Evolutionary conservation across 2,888 invertebrate species (phyloP).

Genomic region (Coleophora deauratella): DNA sequence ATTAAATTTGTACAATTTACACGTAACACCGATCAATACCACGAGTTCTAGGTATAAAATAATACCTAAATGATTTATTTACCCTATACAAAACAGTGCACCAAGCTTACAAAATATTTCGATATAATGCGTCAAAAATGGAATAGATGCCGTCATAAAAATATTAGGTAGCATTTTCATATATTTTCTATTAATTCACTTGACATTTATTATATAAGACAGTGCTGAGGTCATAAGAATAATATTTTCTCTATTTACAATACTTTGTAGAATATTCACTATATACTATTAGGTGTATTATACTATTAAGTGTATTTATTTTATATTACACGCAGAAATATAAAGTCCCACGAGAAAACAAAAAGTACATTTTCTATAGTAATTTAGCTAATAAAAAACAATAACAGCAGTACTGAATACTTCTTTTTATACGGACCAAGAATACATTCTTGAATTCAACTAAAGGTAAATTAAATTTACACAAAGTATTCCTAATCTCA

Average conservation of each 20-base stretch:
- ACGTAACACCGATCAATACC: constrained; percentile 48
- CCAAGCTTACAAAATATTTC: constrained; percentile 7
- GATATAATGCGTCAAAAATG: constrained; percentile 39
- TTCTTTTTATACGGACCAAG: no score
- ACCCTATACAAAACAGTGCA: constrained; percentile 30
- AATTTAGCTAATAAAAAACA: no score
- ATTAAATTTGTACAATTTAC: constrained; percentile 67
- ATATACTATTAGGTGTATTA: no score
- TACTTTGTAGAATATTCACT: no score
- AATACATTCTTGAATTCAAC: no score
- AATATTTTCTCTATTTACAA: not conserved
- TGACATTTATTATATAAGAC: constrained; percentile 12
- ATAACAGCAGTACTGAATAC: no score
- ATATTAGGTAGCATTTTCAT: constrained; percentile 26
- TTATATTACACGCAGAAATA: no score
- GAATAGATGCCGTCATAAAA: constrained; percentile 31
- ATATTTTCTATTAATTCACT: not conserved
- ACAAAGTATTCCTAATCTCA: no score
- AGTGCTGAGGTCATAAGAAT: constrained; percentile 22
- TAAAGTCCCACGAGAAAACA: no score
- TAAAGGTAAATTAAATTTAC: no score
- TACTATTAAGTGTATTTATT: no score
- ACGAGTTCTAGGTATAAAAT: constrained; percentile 26
- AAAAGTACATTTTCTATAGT: no score
- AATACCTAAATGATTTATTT: constrained; percentile 25